Base-by-base conservation (phyloP, 2,113 vertebrate species). In the Megatriorchis doriae region DNA sequence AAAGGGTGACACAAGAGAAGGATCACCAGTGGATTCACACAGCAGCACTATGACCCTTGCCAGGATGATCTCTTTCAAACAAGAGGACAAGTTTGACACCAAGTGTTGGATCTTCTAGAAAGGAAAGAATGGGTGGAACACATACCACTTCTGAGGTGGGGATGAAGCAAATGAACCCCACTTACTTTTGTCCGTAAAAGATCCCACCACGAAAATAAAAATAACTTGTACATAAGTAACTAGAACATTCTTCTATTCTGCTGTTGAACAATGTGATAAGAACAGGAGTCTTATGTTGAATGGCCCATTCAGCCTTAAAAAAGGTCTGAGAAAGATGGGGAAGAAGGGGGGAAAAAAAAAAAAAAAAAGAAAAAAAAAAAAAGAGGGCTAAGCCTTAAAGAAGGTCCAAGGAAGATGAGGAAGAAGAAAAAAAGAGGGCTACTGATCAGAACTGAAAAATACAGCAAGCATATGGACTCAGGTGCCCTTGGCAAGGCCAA, bases 191-290 rank as follows among this genome's bases (percentile, higher is more conserved):
- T 53, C 73, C 2, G 0, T 11, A 71, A 88, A 79, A 96, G 88
- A 93, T 79, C 70, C 81, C 89, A 53, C 27, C n/a, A 19, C 1
- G 25, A 73, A 81, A 91, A 88, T 31, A 31, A 79, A 85, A 93
- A 9, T 9, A 72, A 63, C 7, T 86, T 58, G 71, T 40, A 70
- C n/a, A 1, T 18, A 88, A 92, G 20, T 36, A 59, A 72, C 8
- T 72, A n/a, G 36, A 91, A 94, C 81, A 53, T 79, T 95, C 86
- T 84, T 92, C 70, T 67, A 29, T 75, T 72, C 84, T 93, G 84
- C 86, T 72, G 34, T 68, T 75, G 81, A 88, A 93, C 31, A 65
- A 12, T 13, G 26, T 14, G 53, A 83, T 40, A 55, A 86, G 58
- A 81, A 34, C 17, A 79, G 63, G 22, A 86, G 34, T 63, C 43